Percentiles rank a stretch among this genome's conserved stretches.
These are phyloP conservation scores for Dicrostonyx torquatus DNA, from an alignment of 2,797 vertebrate genomes.

Conservation along the genomic window DNA sequence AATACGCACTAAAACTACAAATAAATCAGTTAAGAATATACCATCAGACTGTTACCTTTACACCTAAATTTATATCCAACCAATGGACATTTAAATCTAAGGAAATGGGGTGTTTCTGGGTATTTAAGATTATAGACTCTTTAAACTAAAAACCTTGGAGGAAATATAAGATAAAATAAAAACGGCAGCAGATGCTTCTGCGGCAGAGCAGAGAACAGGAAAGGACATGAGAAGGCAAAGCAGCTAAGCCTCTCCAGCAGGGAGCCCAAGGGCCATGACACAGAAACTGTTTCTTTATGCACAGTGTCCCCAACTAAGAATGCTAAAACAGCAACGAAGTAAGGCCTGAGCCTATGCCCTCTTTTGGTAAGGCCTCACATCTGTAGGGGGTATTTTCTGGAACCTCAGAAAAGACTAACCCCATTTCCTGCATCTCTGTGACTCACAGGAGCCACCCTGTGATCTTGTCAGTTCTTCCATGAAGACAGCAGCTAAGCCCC, in stretches of 20 bases:
- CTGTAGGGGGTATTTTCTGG: background rate
- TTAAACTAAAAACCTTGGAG: background rate
- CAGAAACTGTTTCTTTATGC: background rate
- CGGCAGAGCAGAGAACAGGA: background rate
- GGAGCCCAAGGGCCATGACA: background rate
- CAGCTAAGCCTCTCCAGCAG: background rate
- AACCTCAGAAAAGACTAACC: background rate
- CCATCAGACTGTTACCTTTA: conserved; percentile 7
- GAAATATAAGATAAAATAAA: background rate
- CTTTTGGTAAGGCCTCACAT: background rate
- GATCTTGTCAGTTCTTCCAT: background rate
- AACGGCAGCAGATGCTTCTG: background rate
- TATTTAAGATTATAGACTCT: background rate
- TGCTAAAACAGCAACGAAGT: background rate
- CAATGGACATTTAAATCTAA: background rate
- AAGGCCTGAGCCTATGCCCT: background rate
- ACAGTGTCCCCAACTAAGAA: background rate
- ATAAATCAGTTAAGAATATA: background rate
- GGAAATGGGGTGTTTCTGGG: background rate
- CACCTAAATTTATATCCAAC: conserved; percentile 11
- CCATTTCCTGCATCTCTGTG: background rate
- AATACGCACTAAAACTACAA: conserved; percentile 38
- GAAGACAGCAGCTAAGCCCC: background rate
- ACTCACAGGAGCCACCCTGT: background rate
- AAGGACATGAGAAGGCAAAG: background rate